Base-by-base conservation (phyloP, 2,113 vertebrate genomes). In the Rhagologus leucostigma region DNA sequence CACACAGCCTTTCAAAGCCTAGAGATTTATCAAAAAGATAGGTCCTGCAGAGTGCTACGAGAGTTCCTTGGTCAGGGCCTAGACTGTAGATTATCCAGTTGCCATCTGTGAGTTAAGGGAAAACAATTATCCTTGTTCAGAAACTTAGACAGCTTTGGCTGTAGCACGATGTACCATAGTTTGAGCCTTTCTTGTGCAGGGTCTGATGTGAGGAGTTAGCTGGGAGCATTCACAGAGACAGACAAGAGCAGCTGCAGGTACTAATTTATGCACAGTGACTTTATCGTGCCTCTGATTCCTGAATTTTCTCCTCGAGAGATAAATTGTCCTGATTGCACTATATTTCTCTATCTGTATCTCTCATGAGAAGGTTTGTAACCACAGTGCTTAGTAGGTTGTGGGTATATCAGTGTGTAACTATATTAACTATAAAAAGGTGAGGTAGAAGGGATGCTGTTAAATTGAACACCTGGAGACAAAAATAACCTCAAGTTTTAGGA, bases 1-100 rank as follows among this genome's bases (percentile, higher is more conserved):
- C 33, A 92, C 62, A 89, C 24, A 87, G 49, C 12, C 37, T 73
- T 87, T 95, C 73, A 95, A 93, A 86, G 64, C 64, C 64, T 64
- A 80, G 30, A 89, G 64, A 67, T 93, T 86, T 86, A 94, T 95
- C 82, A 84, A 78, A 89, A 95, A 65, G 17, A 7, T 55, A 62
- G 46, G 35, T 76, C 56, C 78, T 84, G 62, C 62, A 89, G 74
- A 79, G 64, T 56, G 64, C 78, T 85, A 39, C 29, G 29, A 77
- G 63, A 59, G 63, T 59, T 85, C 50, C 68, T 89, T 75, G 49
- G 60, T 60, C 47, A 78, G 64, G 41, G 75, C 60, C 56, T 86
- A 63, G 24, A 84, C 68, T 70, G 76, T 33, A 77, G 68, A 81
- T 86, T 90, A 81, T 70, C 64, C 70, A 67, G 52, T 44, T 93